Conservation (phyloP, 2,888 invertebrate species). For the Drosophila koepferae region DNA sequence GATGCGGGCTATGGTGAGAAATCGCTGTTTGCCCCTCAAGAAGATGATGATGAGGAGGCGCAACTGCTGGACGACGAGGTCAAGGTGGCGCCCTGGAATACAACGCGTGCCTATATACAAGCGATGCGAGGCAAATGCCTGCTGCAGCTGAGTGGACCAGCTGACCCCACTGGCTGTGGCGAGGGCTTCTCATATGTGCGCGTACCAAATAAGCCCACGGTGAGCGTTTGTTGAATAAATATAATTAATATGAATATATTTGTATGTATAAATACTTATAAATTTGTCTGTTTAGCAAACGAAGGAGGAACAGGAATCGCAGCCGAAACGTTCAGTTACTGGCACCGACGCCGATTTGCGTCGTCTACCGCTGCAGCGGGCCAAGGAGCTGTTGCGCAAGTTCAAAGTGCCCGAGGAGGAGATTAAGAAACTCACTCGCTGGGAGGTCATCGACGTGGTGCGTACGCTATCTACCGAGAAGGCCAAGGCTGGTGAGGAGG, state of each 20-base stretch:
- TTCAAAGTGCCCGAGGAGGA: slow-evolving; percentile 99
- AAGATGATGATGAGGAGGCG: slow-evolving; percentile 98
- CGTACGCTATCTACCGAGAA: slow-evolving; percentile 98
- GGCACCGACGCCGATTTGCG: slow-evolving; percentile 99
- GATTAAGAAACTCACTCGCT: slow-evolving; percentile 95
- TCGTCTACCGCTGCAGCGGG: slow-evolving; percentile 96
- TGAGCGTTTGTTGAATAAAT: slow-evolving; percentile 63
- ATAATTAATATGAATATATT: neutral
- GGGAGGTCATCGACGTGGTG: slow-evolving; percentile 99
- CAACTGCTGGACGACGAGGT: slow-evolving; percentile 98
- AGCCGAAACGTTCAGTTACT: slow-evolving; percentile 97
- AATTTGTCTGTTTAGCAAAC: slow-evolving; percentile 87
- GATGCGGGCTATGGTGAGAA: slow-evolving; percentile 98
- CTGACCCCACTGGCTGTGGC: slow-evolving; percentile 97
- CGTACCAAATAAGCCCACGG: slow-evolving; percentile 98
- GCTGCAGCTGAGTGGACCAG: slow-evolving; percentile 97
- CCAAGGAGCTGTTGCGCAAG: slow-evolving; percentile 96
- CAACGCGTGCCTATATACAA: slow-evolving; percentile 98
- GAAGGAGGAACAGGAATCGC: slow-evolving; percentile 95
- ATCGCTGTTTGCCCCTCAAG: slow-evolving; percentile 97
- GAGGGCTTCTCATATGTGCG: slow-evolving; percentile 99
- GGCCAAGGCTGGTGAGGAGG: slow-evolving; percentile 98
- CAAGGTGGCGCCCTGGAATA: slow-evolving; percentile 99
- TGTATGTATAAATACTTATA: neutral
- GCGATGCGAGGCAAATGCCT: slow-evolving; percentile 99